Evolutionary conservation across 2,113 vertebrate genomes (phyloP).

Genomic region (Jaculus jaculus): DNA sequence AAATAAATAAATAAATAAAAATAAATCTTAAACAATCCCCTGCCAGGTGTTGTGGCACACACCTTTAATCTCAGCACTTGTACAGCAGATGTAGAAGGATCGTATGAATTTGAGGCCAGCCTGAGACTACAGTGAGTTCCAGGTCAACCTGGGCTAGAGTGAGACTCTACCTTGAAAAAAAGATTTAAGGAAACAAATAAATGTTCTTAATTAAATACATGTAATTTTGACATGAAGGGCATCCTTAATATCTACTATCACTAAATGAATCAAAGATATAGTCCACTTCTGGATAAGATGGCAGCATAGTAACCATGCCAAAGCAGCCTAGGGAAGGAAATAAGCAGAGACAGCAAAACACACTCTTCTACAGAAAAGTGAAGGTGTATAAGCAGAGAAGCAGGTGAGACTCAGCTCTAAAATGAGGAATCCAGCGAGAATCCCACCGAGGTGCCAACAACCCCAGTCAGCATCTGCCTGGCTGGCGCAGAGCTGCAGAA

Average conservation of each 20-base stretch:
- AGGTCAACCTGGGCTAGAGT: neutral
- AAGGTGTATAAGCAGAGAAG: neutral
- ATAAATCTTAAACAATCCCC: no score
- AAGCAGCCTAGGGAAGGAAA: no score
- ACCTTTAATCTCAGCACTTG: neutral
- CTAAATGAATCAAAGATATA: constrained; percentile 37
- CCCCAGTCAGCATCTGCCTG: no score
- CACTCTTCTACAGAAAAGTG: no score
- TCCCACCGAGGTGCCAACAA: no score
- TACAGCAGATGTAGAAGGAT: neutral
- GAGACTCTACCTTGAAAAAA: neutral
- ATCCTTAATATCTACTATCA: neutral
- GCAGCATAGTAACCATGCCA: no score
- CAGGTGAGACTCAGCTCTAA: no score
- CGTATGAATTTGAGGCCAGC: neutral
- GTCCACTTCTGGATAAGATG: no score
- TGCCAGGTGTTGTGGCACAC: neutral
- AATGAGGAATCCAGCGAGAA: no score
- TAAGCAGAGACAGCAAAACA: no score
- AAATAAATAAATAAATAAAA: no score
- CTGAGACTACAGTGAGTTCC: neutral
- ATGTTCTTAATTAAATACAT: neutral
- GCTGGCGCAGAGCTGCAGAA: neutral
- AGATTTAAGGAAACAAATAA: neutral
- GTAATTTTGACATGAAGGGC: neutral